Evolutionary conservation across 1,140 invertebrate species (phyloP).

Genomic region (Lycorma delicatula): DNA sequence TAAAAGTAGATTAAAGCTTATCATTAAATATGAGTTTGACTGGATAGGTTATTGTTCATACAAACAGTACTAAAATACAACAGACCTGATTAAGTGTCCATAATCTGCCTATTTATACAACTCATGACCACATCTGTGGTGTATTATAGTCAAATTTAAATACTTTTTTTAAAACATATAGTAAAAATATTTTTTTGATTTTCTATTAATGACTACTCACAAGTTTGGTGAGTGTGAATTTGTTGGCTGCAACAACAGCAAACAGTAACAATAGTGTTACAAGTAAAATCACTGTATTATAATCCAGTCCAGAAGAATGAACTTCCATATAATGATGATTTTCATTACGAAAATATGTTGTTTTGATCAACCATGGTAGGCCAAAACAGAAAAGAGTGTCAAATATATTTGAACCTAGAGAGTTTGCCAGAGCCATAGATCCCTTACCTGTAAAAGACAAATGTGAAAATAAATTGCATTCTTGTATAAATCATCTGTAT

Average conservation of each 20-base stretch:
- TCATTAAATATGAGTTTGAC: too few relatives aligned
- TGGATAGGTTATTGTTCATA: too few relatives aligned
- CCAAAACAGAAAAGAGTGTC: conserved; percentile 45
- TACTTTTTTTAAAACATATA: too few relatives aligned
- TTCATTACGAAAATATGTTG: conserved; percentile 30
- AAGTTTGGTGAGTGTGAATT: conserved; percentile 33
- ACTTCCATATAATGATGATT: conserved; percentile 27
- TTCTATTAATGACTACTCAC: too few relatives aligned
- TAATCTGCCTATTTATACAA: too few relatives aligned
- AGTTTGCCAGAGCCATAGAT: conserved; percentile 44
- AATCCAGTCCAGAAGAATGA: conserved; percentile 34
- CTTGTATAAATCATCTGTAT: too few relatives aligned
- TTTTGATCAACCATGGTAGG: conserved; percentile 44
- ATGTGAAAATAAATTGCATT: neutral
- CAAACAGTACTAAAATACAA: too few relatives aligned
- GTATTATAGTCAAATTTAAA: too few relatives aligned
- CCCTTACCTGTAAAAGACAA: conserved; percentile 36
- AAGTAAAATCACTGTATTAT: conserved; percentile 36
- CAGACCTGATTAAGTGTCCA: too few relatives aligned
- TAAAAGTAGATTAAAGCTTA: too few relatives aligned
- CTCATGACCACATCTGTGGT: too few relatives aligned
- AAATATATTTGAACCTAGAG: conserved; percentile 44
- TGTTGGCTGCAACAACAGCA: conserved; percentile 29
- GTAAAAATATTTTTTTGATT: too few relatives aligned
- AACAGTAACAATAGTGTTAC: conserved; percentile 30